A percentile compares a stretch with the other conserved stretches of the same genome.
Evolutionary conservation across 2,113 vertebrate species (phyloP).

Genomic region (Orycteropus afer): DNA sequence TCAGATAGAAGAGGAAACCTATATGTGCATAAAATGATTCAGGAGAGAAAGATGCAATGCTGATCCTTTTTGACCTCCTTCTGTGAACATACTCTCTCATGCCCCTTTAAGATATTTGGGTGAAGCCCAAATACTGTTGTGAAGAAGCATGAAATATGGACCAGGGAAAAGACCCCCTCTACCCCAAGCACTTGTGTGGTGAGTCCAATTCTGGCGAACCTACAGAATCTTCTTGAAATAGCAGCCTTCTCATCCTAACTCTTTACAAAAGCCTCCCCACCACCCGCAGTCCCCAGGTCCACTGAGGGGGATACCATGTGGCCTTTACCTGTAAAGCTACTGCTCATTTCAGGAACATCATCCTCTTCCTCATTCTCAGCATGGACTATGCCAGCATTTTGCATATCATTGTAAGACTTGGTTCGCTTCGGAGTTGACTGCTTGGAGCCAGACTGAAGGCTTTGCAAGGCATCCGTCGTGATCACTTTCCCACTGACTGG

Average conservation of each 20-base stretch:
- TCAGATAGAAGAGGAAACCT: neutral
- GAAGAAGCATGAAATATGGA: neutral
- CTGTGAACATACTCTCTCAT: neutral
- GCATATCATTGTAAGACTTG: constrained; percentile 99
- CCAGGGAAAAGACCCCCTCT: neutral
- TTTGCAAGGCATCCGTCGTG: constrained; percentile 95
- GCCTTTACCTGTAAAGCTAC: constrained; percentile 97
- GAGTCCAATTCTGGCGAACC: neutral
- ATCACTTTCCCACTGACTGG: constrained; percentile 98
- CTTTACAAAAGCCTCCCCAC: neutral
- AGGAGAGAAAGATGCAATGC: neutral
- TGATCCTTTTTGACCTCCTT: neutral
- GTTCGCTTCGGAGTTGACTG: constrained; percentile 95
- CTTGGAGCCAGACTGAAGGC: constrained; percentile 93
- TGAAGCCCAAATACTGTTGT: neutral
- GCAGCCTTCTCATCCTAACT: neutral
- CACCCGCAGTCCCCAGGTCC: neutral
- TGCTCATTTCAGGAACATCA: constrained; percentile 98
- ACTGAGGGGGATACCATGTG: accelerated
- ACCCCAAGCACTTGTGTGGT: no score
- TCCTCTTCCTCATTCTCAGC: constrained; percentile 95
- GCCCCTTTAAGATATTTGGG: neutral
- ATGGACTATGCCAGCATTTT: constrained; percentile 99
- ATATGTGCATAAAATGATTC: neutral
- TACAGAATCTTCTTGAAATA: neutral